Evolutionary conservation across 53 echinoderm and acorn worm genomes (phyloP).

Genomic region (Apostichopus leukothele): DNA sequence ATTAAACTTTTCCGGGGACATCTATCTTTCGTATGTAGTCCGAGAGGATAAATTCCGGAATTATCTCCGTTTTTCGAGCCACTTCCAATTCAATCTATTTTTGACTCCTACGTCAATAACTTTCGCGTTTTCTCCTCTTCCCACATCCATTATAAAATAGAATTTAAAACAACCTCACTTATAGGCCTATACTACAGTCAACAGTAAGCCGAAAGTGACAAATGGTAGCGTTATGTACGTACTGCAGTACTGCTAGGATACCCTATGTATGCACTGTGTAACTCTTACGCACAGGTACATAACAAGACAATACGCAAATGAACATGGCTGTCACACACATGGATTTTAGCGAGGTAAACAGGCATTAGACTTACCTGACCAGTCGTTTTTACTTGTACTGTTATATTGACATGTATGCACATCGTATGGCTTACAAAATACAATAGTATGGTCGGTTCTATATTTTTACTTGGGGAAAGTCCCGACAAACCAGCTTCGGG

Average conservation of each 20-base stretch:
- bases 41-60: slow-evolving; percentile 29
- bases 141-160: slow-evolving; percentile 34
- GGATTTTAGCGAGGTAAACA: not conserved
- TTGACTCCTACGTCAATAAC: slow-evolving; percentile 12
- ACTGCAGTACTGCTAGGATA: no score
- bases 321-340: no score
- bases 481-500: not conserved
- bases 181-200: no score
- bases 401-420: not conserved
- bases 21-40: slow-evolving; percentile 50
- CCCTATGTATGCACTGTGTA: no score
- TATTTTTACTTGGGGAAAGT: not conserved
- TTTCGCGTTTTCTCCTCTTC: slow-evolving; percentile 16
- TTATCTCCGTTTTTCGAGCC: slow-evolving; percentile 25
- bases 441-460: not conserved
- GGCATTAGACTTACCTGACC: not conserved
- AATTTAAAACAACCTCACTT: no score
- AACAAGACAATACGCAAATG: no score
- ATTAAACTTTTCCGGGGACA: slow-evolving; percentile 48
- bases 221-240: no score
- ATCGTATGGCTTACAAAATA: not conserved
- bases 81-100: slow-evolving; percentile 38
- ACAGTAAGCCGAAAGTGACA: no score
- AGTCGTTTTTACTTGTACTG: not conserved
- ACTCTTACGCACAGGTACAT: no score